Conservation (phyloP, 2,113 vertebrate species). For the Craseonycteris thonglongyai region DNA sequence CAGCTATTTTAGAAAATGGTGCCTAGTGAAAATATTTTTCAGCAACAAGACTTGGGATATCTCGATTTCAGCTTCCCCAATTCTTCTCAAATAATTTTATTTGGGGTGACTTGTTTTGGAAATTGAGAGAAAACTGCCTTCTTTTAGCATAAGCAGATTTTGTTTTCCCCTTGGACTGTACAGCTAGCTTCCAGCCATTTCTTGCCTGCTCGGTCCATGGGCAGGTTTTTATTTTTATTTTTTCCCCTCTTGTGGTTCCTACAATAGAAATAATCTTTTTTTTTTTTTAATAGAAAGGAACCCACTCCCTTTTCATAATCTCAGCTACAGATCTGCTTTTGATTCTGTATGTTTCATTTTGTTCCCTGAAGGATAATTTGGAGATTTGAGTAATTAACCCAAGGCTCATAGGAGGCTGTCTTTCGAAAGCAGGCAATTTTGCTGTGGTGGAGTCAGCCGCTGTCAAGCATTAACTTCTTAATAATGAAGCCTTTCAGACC, state of each 20-base stretch:
- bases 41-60: background rate
- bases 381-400: slow-evolving; percentile 49
- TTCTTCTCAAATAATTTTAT: background rate
- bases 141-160: background rate
- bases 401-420: slow-evolving; percentile 40
- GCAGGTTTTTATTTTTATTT: background rate
- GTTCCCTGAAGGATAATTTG: slow-evolving; percentile 48
- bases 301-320: slow-evolving; percentile 30
- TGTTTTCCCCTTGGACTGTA: background rate
- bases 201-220: background rate
- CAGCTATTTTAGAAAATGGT: background rate
- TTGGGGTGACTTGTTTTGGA: background rate
- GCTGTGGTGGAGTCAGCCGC: slow-evolving; percentile 20
- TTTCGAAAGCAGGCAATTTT: slow-evolving; percentile 50
- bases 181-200: slow-evolving; percentile 24
- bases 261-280: slow-evolving; percentile 38
- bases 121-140: background rate
- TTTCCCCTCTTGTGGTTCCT: background rate
- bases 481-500: slow-evolving; percentile 74
- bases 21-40: background rate
- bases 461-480: slow-evolving; percentile 64
- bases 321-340: slow-evolving; percentile 48
- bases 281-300: slow-evolving; percentile 32
- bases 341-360: slow-evolving; percentile 40
- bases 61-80: background rate